A percentile compares a stretch with the other conserved stretches of the same genome.
phyloP scores from a whole-genome alignment of 2,113 vertebrate genomes.

The Vanacampus margaritifer region DNA sequence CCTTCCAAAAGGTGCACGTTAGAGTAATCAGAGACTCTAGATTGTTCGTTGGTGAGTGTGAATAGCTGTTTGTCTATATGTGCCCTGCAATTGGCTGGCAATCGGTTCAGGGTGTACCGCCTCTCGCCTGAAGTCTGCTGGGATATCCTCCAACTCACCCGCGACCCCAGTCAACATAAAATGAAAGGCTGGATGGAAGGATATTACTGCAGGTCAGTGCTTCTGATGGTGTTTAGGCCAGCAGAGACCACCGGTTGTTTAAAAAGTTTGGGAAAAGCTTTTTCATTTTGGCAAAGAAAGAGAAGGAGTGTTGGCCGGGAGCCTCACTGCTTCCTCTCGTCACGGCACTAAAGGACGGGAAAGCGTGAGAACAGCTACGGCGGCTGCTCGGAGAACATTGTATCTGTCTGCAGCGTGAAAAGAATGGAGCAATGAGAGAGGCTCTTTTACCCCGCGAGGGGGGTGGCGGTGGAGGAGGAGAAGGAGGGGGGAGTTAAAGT shows the following conservation, averaged over 20 bases:
- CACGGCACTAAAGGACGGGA: conserved; percentile 29
- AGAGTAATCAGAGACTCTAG: too few species aligned
- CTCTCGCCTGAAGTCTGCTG: not conserved
- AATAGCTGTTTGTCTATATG: not conserved
- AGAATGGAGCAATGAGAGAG: conserved; percentile 49
- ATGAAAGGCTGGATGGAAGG: not conserved
- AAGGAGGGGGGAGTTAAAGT: conserved; percentile 25
- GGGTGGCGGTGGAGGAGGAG: conserved; percentile 31
- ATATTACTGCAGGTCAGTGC: not conserved
- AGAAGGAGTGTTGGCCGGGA: conserved; percentile 34
- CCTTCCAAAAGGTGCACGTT: too few species aligned
- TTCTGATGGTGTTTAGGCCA: not conserved
- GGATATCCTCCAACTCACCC: not conserved
- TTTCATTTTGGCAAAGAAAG: conserved; percentile 35
- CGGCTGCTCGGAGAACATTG: conserved; percentile 61
- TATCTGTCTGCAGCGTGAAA: conserved; percentile 68
- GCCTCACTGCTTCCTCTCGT: conserved; percentile 29
- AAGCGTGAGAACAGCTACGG: conserved; percentile 69
- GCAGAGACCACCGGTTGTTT: not conserved
- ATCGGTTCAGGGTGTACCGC: not conserved
- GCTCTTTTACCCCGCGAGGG: conserved; percentile 34
- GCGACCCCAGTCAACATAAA: not conserved
- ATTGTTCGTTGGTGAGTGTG: not conserved
- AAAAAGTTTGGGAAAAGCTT: not conserved
- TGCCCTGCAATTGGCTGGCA: not conserved